Conservation (phyloP, 2,113 vertebrate genomes). For the Electrona antarctica region DNA sequence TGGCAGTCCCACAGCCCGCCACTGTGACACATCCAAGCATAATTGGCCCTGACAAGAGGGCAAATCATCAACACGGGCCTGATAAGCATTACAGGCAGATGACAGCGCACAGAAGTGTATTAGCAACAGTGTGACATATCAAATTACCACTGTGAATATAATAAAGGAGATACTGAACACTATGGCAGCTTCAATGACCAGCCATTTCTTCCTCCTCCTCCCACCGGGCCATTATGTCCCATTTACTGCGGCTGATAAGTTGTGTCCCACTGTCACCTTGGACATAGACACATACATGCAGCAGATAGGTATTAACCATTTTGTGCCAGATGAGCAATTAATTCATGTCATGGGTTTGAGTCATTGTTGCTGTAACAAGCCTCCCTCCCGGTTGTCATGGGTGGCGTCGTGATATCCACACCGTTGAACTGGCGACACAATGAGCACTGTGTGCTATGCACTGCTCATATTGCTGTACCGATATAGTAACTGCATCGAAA, state of each 20-base stretch:
- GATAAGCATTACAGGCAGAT: constrained; percentile 99
- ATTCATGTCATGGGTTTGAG: constrained; percentile 28
- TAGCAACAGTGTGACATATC: constrained; percentile 93
- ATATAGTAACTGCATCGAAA: too few relatives aligned
- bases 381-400: background rate
- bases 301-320: constrained; percentile 40
- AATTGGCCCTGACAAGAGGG: constrained; percentile 98
- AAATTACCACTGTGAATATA: constrained; percentile 98
- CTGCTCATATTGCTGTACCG: background rate
- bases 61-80: constrained; percentile 93
- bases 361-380: constrained; percentile 22
- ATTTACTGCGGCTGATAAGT: constrained; percentile 91
- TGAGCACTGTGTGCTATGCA: background rate
- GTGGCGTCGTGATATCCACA: background rate
- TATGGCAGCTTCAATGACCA: constrained; percentile 90
- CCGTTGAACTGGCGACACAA: background rate
- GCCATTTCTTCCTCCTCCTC: constrained; percentile 88
- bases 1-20: constrained; percentile 80
- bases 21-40: constrained; percentile 88
- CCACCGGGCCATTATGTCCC: constrained; percentile 87
- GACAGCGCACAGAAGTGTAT: constrained; percentile 96
- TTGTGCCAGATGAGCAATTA: constrained; percentile 34
- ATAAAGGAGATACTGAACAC: constrained; percentile 95
- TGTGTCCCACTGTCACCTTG: constrained; percentile 82
- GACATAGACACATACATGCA: constrained; percentile 35